phyloP scores from a whole-genome alignment of 2,113 vertebrate species.

The Menura novaehollandiae region DNA sequence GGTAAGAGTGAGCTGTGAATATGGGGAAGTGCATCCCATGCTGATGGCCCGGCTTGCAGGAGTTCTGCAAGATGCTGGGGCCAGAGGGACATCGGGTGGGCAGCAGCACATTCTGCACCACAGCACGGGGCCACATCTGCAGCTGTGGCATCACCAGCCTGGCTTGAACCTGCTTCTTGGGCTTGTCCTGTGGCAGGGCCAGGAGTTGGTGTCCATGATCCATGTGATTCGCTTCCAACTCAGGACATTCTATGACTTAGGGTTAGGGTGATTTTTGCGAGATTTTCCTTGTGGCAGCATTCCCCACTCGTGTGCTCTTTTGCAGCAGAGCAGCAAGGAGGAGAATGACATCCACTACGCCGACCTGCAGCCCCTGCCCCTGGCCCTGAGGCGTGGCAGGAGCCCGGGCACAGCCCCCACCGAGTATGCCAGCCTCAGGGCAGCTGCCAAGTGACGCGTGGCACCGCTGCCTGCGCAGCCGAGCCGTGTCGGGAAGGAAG shows the following conservation, averaged over 20 bases:
- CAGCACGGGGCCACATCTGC: fast-evolving
- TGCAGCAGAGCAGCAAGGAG: not conserved
- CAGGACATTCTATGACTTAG: not conserved
- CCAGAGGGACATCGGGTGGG: fast-evolving
- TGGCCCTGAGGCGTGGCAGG: fast-evolving
- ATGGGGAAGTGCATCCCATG: not conserved
- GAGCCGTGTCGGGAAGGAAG: fast-evolving
- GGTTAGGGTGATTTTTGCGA: not conserved
- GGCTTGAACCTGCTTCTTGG: not conserved
- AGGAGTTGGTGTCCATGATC: fast-evolving
- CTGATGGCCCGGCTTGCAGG: not conserved
- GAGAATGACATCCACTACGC: constrained; percentile 18
- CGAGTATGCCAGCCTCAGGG: not conserved
- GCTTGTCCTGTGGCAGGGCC: not conserved
- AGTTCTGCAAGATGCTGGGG: not conserved
- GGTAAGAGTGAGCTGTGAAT: not conserved
- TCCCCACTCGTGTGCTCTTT: not conserved
- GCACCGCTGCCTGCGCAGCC: fast-evolving
- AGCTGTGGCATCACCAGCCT: fast-evolving
- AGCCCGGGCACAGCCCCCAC: not conserved
- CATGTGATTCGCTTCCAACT: not conserved
- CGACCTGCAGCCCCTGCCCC: not conserved
- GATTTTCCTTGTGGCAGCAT: not conserved
- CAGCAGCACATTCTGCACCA: not conserved
- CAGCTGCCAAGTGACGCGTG: not conserved